Conservation (phyloP, 92 coral and sea anemone genomes). For the Metridium senile region DNA sequence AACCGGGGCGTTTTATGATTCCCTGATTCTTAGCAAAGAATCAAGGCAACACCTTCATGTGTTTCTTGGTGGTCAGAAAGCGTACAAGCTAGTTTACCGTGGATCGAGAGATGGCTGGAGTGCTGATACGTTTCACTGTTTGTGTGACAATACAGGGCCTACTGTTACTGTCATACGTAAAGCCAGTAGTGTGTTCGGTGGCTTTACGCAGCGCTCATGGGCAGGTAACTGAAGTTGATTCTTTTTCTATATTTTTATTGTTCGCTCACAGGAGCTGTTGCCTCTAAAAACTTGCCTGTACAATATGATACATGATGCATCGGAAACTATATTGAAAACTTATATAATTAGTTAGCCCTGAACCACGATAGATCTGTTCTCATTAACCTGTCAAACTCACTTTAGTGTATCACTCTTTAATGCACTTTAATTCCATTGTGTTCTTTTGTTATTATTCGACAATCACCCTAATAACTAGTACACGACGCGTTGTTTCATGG, state of each 20-base stretch:
- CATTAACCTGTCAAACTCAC: too few species aligned
- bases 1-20: conserved; percentile 18
- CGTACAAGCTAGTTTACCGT: conserved; percentile 17
- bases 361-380: too few species aligned
- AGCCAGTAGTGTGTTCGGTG: conserved; percentile 39
- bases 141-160: conserved; percentile 23
- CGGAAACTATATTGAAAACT: too few species aligned
- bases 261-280: too few species aligned
- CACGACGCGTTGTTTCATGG: too few species aligned
- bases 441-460: too few species aligned
- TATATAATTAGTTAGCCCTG: too few species aligned
- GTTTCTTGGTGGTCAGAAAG: conserved; percentile 14
- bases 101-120: conserved; percentile 49
- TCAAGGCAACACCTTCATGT: neutral
- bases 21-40: conserved; percentile 21
- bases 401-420: too few species aligned
- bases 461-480: too few species aligned
- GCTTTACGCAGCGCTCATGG: conserved; percentile 39
- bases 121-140: conserved; percentile 27
- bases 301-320: too few species aligned
- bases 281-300: too few species aligned
- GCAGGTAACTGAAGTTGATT: conserved; percentile 8
- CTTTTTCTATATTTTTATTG: neutral
- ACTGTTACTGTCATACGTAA: conserved; percentile 25
- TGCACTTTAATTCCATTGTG: too few species aligned